Evolutionary conservation across 2,888 invertebrate genomes (phyloP).

Genomic region (Minunthozetes semirufus): DNA sequence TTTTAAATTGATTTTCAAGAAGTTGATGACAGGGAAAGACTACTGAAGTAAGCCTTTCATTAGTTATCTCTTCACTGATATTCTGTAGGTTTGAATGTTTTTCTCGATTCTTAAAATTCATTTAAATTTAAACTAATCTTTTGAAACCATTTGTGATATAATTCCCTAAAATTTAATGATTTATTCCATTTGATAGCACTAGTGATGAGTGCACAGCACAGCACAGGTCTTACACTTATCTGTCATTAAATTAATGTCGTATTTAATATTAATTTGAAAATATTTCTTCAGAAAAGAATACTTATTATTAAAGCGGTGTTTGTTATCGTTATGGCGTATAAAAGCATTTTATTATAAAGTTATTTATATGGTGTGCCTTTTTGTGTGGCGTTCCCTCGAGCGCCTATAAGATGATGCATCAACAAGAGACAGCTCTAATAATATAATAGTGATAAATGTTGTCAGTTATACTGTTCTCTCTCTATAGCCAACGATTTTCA

Average conservation of each 20-base stretch:
- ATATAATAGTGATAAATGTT: constrained; percentile 30
- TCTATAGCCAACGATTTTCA: neutral
- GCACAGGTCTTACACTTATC: neutral
- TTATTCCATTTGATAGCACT: constrained; percentile 5
- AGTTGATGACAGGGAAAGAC: constrained; percentile 10
- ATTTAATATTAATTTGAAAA: constrained; percentile 29
- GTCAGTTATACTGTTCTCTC: neutral
- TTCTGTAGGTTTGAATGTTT: neutral
- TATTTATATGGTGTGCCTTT: constrained; percentile 5
- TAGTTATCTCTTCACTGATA: neutral
- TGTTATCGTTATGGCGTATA: constrained; percentile 16
- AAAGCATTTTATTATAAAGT: constrained; percentile 20
- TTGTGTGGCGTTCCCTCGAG: constrained; percentile 9
- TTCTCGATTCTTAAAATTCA: constrained; percentile 16
- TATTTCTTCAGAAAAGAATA: neutral
- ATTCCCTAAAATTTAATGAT: constrained; percentile 5
- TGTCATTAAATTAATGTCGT: constrained; percentile 27
- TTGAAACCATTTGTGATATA: constrained; percentile 1
- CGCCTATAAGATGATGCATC: constrained; percentile 14
- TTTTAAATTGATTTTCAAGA: neutral
- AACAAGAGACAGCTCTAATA: constrained; percentile 20
- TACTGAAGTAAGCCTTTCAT: neutral
- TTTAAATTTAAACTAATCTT: constrained; percentile 12
- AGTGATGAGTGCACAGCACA: no score
- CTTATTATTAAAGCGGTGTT: neutral